A percentile compares a stretch with the other conserved stretches of the same genome.
Conservation (phyloP, 2,797 vertebrate species). For the Falco peregrinus region DNA sequence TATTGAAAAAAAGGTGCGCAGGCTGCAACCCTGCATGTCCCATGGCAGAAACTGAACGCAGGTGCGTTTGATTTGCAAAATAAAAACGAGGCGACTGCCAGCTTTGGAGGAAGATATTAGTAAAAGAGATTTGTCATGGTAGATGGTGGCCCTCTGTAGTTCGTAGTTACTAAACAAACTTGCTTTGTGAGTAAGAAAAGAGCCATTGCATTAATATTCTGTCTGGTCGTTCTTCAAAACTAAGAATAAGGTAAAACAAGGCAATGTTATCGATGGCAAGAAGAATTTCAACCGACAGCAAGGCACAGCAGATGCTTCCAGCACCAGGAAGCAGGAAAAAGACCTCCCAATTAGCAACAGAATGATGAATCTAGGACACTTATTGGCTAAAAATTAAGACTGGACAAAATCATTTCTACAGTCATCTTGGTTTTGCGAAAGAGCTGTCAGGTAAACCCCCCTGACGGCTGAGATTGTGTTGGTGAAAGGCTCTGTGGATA, state of each 20-base stretch:
- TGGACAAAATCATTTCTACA: not conserved
- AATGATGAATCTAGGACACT: not conserved
- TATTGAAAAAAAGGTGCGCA: not conserved
- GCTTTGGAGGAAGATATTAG: not conserved
- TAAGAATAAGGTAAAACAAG: not conserved
- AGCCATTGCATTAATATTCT: not conserved
- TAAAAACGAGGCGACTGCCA: not conserved
- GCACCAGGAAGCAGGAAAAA: not conserved
- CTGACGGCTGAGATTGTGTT: not conserved
- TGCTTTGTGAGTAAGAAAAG: not conserved
- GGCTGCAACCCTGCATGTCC: rapidly evolving
- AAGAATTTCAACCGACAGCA: not conserved
- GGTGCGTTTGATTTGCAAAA: not conserved
- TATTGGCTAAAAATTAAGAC: not conserved
- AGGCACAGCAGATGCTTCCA: not conserved
- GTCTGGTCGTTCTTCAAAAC: not conserved
- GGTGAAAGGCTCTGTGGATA: not conserved
- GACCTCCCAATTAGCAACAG: not conserved
- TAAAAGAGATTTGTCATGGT: not conserved
- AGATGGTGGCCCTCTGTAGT: not conserved
- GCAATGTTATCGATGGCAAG: rapidly evolving
- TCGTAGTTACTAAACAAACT: not conserved
- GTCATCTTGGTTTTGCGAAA: not conserved
- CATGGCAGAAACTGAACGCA: not conserved
- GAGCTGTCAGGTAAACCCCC: too few relatives aligned